These are phyloP conservation scores for Chrysopilus asiliformis DNA, from an alignment of 2,888 invertebrate genomes.

Conservation along the genomic window DNA sequence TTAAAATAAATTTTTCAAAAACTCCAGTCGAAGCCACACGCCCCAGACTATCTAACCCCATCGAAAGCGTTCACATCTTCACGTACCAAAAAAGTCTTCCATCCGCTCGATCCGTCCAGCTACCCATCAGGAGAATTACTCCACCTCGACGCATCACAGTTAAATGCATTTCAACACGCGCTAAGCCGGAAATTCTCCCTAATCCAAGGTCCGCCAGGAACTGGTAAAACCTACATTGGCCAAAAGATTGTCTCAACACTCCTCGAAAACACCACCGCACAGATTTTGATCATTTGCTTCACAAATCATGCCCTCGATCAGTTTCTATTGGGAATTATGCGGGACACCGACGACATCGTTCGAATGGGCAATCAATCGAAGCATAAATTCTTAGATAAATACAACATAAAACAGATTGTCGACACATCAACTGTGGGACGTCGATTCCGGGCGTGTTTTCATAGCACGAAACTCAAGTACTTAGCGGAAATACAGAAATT, in stretches of 20 bases:
- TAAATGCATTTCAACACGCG: slow-evolving; percentile 50
- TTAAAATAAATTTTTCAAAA: slow-evolving; percentile 1
- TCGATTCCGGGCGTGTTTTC: slow-evolving; percentile 24
- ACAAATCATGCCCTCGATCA: slow-evolving; percentile 83
- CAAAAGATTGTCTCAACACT: slow-evolving; percentile 57
- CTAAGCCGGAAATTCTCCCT: slow-evolving; percentile 58
- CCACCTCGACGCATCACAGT: slow-evolving; percentile 52
- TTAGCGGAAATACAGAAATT: slow-evolving; percentile 24
- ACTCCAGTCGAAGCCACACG: slow-evolving; percentile 13
- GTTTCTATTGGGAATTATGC: slow-evolving; percentile 57
- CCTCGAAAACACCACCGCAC: slow-evolving; percentile 44
- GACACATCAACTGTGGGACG: slow-evolving; percentile 15
- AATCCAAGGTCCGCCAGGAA: slow-evolving; percentile 81
- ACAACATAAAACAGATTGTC: slow-evolving; percentile 32
- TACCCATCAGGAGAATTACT: slow-evolving; percentile 40
- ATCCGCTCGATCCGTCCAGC: slow-evolving; percentile 16
- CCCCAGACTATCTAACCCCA: slow-evolving; percentile 32
- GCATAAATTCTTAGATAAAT: slow-evolving; percentile 41
- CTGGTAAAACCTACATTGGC: slow-evolving; percentile 73
- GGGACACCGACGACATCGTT: slow-evolving; percentile 45
- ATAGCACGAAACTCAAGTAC: slow-evolving; percentile 24
- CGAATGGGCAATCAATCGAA: slow-evolving; percentile 59
- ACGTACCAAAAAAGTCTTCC: slow-evolving; percentile 19
- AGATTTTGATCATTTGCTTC: slow-evolving; percentile 63
- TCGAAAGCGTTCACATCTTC: slow-evolving; percentile 14